A percentile compares a stretch with the other conserved stretches of the same genome.
Conservation (phyloP, 2,888 invertebrate genomes). For the Theristus sp. region DNA sequence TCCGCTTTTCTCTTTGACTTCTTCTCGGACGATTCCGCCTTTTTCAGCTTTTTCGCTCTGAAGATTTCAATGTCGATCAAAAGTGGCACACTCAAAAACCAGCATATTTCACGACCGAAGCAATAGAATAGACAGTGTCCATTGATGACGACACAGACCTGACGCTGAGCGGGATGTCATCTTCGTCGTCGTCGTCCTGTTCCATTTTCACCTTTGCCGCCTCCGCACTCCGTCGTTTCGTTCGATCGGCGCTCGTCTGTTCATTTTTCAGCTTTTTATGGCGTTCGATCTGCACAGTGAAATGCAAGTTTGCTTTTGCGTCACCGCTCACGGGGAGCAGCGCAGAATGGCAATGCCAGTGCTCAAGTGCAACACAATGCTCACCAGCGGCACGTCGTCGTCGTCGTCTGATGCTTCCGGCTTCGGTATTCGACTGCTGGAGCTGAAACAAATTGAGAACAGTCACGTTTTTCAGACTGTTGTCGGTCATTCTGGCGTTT, state of each 20-base stretch:
- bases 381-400: slow-evolving; percentile 23
- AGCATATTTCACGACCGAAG: background rate
- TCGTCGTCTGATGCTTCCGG: slow-evolving; percentile 6
- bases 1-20: slow-evolving; percentile 18
- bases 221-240: background rate
- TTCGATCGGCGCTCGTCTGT: background rate
- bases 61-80: background rate
- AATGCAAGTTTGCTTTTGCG: no score
- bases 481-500: no score
- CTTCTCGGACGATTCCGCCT: slow-evolving; percentile 8
- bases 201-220: background rate
- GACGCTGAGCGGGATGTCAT: slow-evolving; percentile 18
- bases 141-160: slow-evolving; percentile 16
- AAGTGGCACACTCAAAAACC: background rate
- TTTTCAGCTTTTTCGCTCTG: background rate
- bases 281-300: no score
- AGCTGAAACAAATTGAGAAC: no score
- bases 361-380: no score
- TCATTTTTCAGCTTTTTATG: background rate
- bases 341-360: no score
- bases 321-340: no score
- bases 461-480: no score
- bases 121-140: background rate
- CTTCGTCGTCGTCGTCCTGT: slow-evolving; percentile 17
- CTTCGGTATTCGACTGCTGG: no score